Conservation (phyloP, 2,888 invertebrate genomes). For the Entomobrya multifasciata region DNA sequence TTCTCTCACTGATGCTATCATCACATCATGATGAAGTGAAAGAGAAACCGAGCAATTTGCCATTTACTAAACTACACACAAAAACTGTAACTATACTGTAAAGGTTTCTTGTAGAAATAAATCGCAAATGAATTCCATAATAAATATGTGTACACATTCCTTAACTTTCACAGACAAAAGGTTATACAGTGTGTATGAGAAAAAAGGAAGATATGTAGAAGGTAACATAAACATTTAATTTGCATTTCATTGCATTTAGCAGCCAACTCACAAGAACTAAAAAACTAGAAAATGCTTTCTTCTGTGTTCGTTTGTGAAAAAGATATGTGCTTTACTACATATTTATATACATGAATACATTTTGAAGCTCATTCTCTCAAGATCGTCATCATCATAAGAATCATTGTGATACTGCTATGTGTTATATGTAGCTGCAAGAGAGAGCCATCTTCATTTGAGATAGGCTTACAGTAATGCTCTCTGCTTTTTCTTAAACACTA, state of each 20-base stretch:
- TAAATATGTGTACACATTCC: slow-evolving; percentile 3
- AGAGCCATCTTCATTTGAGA: slow-evolving; percentile 37
- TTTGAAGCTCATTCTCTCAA: slow-evolving; percentile 40
- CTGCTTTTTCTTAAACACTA: not conserved
- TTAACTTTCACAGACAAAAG: not conserved
- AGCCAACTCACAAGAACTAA: slow-evolving; percentile 46
- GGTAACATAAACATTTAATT: slow-evolving; percentile 61
- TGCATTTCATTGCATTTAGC: slow-evolving; percentile 68
- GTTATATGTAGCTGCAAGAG: no score
- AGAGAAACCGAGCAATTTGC: slow-evolving; percentile 48
- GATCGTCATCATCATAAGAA: slow-evolving; percentile 14
- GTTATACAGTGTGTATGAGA: not conserved
- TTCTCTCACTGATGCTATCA: slow-evolving; percentile 35
- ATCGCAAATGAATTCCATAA: slow-evolving; percentile 35
- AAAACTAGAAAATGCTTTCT: slow-evolving; percentile 17
- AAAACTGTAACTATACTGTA: no score
- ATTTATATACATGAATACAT: not conserved
- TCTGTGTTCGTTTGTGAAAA: not conserved
- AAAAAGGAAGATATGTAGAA: slow-evolving; percentile 12
- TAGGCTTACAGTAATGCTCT: slow-evolving; percentile 10
- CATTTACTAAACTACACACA: slow-evolving; percentile 44
- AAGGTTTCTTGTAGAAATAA: not conserved
- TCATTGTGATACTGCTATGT: slow-evolving; percentile 7
- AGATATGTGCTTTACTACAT: not conserved
- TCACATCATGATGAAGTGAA: slow-evolving; percentile 51